phyloP scores from a whole-genome alignment of 1,140 invertebrate species.

The Zaprionus vittiger region DNA sequence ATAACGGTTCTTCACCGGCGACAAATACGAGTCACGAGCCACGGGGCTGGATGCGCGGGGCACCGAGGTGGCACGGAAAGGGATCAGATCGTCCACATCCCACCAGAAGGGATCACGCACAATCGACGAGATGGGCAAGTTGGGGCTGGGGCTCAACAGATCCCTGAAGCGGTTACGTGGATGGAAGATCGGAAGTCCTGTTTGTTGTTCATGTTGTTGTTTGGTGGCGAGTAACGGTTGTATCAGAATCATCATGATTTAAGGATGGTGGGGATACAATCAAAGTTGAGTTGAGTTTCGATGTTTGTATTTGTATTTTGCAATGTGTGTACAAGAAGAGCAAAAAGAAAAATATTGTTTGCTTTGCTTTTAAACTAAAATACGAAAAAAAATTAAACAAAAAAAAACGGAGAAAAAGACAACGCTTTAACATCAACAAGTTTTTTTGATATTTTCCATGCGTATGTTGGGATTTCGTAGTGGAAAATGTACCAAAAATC shows the following conservation, averaged over 20 bases:
- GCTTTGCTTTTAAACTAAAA: slow-evolving; percentile 83
- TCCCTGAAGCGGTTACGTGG: slow-evolving; percentile 89
- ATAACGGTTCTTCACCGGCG: slow-evolving; percentile 94
- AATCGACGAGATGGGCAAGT: slow-evolving; percentile 90
- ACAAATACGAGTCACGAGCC: slow-evolving; percentile 93
- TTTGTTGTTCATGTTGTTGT: slow-evolving; percentile 27
- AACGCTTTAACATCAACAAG: slow-evolving; percentile 77
- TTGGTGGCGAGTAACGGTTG: slow-evolving; percentile 20
- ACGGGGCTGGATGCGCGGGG: slow-evolving; percentile 88
- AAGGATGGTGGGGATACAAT: slow-evolving; percentile 53
- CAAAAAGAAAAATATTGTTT: slow-evolving; percentile 82
- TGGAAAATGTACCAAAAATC: slow-evolving; percentile 77
- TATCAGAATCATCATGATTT: slow-evolving; percentile 25
- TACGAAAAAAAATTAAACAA: slow-evolving; percentile 71
- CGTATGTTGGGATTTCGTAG: slow-evolving; percentile 67
- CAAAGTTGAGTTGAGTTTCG: slow-evolving; percentile 59
- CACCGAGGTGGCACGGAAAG: slow-evolving; percentile 87
- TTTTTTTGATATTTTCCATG: slow-evolving; percentile 81
- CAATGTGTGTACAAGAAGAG: slow-evolving; percentile 81
- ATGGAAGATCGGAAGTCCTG: slow-evolving; percentile 89
- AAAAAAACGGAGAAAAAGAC: slow-evolving; percentile 67
- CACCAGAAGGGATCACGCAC: slow-evolving; percentile 94
- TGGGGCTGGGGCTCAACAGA: slow-evolving; percentile 90
- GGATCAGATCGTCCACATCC: slow-evolving; percentile 91
- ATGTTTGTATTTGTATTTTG: slow-evolving; percentile 44